These are phyloP conservation scores for Cyprinodon variegatus DNA, from an alignment of 2,113 vertebrate species.

Conservation along the genomic window DNA sequence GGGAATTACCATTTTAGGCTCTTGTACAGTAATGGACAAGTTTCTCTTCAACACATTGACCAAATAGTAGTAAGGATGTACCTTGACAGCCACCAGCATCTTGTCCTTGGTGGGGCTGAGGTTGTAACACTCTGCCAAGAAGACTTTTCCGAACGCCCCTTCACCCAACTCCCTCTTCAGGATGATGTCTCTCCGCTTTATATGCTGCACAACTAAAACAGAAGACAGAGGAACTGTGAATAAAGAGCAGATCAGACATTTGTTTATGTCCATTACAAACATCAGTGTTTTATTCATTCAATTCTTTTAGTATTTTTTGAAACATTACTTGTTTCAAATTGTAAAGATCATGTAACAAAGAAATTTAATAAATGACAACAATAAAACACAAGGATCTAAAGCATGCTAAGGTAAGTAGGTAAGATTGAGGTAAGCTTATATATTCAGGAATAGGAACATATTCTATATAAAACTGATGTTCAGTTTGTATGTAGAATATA, in stretches of 20 bases:
- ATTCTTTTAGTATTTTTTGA: not conserved
- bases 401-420: too few species aligned
- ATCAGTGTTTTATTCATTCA: not conserved
- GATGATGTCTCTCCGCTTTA: constrained; percentile 97
- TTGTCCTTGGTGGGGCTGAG: constrained; percentile 97
- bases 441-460: too few species aligned
- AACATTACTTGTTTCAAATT: not conserved
- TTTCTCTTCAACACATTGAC: not conserved
- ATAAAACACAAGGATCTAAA: not conserved
- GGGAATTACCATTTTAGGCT: not conserved
- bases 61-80: constrained; percentile 21
- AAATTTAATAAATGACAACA: not conserved
- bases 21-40: not conserved
- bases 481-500: too few species aligned
- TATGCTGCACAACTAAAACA: constrained; percentile 92
- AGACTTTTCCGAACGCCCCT: constrained; percentile 99
- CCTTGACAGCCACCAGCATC: constrained; percentile 83
- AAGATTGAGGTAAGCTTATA: too few species aligned
- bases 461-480: too few species aligned
- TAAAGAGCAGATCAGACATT: not conserved
- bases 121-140: constrained; percentile 98
- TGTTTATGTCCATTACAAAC: not conserved
- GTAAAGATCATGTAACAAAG: not conserved
- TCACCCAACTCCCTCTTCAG: constrained; percentile 96
- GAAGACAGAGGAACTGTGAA: not conserved